Base-by-base conservation (phyloP, 2,797 vertebrate species). In the Antrozous pallidus region DNA sequence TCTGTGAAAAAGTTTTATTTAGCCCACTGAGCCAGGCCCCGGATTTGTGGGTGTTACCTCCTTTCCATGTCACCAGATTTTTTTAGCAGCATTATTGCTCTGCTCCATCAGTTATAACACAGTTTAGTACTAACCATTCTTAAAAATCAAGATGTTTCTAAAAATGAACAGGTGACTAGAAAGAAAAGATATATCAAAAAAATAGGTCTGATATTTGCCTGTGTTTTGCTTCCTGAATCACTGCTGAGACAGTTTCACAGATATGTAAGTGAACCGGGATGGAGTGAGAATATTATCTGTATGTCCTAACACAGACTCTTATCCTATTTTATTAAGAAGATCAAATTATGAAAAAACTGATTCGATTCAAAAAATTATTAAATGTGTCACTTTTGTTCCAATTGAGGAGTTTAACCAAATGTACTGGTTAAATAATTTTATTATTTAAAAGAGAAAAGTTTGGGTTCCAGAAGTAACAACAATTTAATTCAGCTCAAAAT, bases 1-100 rank as follows among this genome's bases (percentile, higher is more conserved):
- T 96, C 95, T 93, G 90, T 81, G 88, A 94, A 90, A 70, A 93
- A 92, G 94, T 94, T 94, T 95, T 96, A 95, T 97, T 96, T 97
- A 96, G 90, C 85, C 93, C 63, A 36, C 71, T 74, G 16, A 83
- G 77, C 47, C 91, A 75, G 22, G 88, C 69, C 70, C 70, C 14
- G 13, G 51, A 85, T 92, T 91, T 96, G 93, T 95, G 94, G 91
- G 88, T 82, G 91, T 82, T 88, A 78, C 91, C 88, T 90, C 33
- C 78, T 96, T 94, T 92, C 73, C 14, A 0, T 77, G 47, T 79
- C 93, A 88, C 89, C 63, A 63, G 28, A n/a, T 67, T 79, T 87
- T 45, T 77, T 51, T 81, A 69, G 42, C 83, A 73, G 84, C 54
- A 42, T 95, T 77, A 93, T 71, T 93, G 88, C 70, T 95, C 79